Evolutionary conservation across 2,888 invertebrate species (phyloP).

Genomic region (Heliothis peltigera): DNA sequence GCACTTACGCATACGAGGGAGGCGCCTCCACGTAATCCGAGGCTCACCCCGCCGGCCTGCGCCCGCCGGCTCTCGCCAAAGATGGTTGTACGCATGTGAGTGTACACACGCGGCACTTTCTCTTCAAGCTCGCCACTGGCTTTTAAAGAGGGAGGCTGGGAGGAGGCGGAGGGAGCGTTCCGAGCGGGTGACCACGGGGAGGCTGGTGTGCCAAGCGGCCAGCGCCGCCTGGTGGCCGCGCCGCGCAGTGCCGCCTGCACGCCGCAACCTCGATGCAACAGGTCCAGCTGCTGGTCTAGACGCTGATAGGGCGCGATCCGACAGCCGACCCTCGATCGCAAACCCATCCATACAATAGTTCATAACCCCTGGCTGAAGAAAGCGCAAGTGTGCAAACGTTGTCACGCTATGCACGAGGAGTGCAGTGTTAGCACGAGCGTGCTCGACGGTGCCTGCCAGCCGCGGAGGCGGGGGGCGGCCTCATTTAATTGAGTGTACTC

Average conservation of each 20-base stretch:
- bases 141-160: slow-evolving; percentile 88
- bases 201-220: slow-evolving; percentile 75
- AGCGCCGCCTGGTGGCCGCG: slow-evolving; percentile 70
- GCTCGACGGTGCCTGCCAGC: slow-evolving; percentile 50
- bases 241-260: slow-evolving; percentile 51
- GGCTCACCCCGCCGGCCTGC: slow-evolving; percentile 77
- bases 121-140: slow-evolving; percentile 91
- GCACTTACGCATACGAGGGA: slow-evolving; percentile 88
- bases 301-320: slow-evolving; percentile 47
- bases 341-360: slow-evolving; percentile 9
- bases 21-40: slow-evolving; percentile 87
- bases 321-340: slow-evolving; percentile 17
- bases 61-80: slow-evolving; percentile 81
- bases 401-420: slow-evolving; percentile 25
- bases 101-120: slow-evolving; percentile 90
- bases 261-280: slow-evolving; percentile 52
- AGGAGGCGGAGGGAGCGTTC: slow-evolving; percentile 78
- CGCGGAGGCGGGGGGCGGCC: slow-evolving; percentile 67
- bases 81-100: slow-evolving; percentile 89
- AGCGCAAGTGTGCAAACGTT: slow-evolving; percentile 4
- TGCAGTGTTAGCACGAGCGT: slow-evolving; percentile 48
- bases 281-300: slow-evolving; percentile 57
- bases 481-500: slow-evolving; percentile 89
- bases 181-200: slow-evolving; percentile 91
- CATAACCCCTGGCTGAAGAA: not conserved